phyloP scores from a whole-genome alignment of 2,797 vertebrate genomes.

The Erethizon dorsatum region DNA sequence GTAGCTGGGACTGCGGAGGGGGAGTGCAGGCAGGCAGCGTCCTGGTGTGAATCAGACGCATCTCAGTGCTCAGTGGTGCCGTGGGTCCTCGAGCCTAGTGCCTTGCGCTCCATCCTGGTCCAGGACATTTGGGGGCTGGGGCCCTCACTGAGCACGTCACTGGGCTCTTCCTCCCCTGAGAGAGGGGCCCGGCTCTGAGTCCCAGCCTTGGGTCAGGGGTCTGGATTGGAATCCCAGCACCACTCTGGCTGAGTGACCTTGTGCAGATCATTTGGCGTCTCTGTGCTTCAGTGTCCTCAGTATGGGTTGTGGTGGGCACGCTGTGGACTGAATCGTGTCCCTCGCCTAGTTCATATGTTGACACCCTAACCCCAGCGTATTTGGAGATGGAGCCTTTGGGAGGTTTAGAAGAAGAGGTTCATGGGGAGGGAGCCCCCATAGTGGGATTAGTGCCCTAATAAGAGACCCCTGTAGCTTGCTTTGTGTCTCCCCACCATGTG shows the following conservation, averaged over 20 bases:
- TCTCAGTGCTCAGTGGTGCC: not conserved
- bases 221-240: not conserved
- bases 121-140: not conserved
- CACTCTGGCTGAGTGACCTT: not conserved
- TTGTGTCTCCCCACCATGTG: not conserved
- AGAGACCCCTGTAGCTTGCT: not conserved
- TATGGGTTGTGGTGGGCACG: not conserved
- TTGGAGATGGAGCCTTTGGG: constrained; percentile 9
- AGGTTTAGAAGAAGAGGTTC: not conserved
- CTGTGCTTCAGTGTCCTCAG: not conserved
- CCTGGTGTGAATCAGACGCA: not conserved
- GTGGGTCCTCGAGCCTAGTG: not conserved
- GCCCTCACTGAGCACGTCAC: not conserved
- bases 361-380: not conserved
- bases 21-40: not conserved
- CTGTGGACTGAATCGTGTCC: not conserved
- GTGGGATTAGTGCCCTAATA: not conserved
- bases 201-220: not conserved
- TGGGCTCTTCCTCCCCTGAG: not conserved
- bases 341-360: not conserved
- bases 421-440: not conserved
- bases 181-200: not conserved
- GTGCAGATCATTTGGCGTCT: not conserved
- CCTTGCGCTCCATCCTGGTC: not conserved
- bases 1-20: not conserved